Percentiles rank a stretch among this genome's conserved stretches.
Conservation (phyloP, 2,797 vertebrate genomes). For the Perodicticus potto region DNA sequence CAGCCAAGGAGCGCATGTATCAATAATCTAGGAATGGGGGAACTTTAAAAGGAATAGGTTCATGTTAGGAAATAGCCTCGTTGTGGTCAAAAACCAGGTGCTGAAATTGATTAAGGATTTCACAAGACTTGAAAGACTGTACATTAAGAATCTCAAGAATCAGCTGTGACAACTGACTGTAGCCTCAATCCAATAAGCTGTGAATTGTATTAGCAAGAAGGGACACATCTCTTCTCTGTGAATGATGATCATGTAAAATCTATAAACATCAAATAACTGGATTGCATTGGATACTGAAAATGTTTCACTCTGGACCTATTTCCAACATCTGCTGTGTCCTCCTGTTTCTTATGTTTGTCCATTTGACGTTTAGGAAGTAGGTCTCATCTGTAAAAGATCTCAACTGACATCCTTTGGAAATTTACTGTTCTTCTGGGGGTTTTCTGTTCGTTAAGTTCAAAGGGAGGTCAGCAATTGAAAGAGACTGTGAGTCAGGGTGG, state of each 20-base stretch:
- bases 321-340: not conserved
- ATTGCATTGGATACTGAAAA: not conserved
- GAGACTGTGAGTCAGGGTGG: not conserved
- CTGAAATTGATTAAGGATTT: constrained; percentile 92
- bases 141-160: constrained; percentile 91
- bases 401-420: not conserved
- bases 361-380: not conserved
- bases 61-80: constrained; percentile 90
- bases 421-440: not conserved
- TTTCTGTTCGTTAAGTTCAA: not conserved
- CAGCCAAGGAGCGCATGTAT: not conserved
- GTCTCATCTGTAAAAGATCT: not conserved
- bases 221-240: constrained; percentile 94
- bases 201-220: constrained; percentile 95
- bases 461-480: not conserved
- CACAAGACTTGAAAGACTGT: constrained; percentile 91
- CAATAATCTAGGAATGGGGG: constrained; percentile 32
- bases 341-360: not conserved
- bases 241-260: constrained; percentile 96
- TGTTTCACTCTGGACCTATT: not conserved
- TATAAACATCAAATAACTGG: constrained; percentile 90
- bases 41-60: constrained; percentile 85
- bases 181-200: constrained; percentile 91
- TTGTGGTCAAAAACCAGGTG: constrained; percentile 91
- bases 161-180: constrained; percentile 89